Evolutionary conservation across 2,797 vertebrate species (phyloP).

Genomic region (Monodelphis domestica): DNA sequence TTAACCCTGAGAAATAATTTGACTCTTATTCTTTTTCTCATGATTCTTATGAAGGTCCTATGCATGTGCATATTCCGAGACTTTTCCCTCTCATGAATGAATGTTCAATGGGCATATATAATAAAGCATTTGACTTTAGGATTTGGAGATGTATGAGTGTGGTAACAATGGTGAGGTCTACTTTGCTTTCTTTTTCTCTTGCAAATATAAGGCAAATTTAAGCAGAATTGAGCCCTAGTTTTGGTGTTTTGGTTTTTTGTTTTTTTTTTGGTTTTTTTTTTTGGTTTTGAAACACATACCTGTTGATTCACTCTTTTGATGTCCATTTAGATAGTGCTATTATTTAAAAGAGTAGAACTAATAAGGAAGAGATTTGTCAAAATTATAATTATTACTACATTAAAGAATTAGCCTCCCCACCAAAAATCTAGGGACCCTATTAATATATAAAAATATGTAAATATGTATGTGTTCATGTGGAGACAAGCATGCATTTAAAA

Average conservation of each 20-base stretch:
- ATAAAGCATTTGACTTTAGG: background rate
- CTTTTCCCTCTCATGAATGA: background rate
- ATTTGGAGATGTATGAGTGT: background rate
- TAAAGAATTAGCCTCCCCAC: too few relatives aligned
- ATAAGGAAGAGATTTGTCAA: background rate
- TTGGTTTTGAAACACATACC: background rate
- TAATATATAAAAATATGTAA: too few relatives aligned
- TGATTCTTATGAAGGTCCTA: background rate
- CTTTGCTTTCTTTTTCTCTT: background rate
- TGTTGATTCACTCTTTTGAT: background rate
- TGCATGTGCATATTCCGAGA: background rate
- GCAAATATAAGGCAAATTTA: background rate
- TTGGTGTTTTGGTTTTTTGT: too few relatives aligned
- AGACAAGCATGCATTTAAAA: too few relatives aligned
- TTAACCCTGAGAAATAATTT: background rate
- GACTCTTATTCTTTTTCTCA: background rate
- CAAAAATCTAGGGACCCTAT: too few relatives aligned
- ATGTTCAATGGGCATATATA: background rate
- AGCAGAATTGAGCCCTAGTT: background rate
- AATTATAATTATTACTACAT: background rate
- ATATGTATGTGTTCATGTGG: too few relatives aligned
- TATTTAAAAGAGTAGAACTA: background rate
- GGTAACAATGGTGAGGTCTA: background rate
- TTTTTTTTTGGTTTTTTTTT: background rate
- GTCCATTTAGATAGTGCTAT: background rate